Evolutionary conservation across 2,113 vertebrate species (phyloP).

Genomic region (Serilophus lunatus): DNA sequence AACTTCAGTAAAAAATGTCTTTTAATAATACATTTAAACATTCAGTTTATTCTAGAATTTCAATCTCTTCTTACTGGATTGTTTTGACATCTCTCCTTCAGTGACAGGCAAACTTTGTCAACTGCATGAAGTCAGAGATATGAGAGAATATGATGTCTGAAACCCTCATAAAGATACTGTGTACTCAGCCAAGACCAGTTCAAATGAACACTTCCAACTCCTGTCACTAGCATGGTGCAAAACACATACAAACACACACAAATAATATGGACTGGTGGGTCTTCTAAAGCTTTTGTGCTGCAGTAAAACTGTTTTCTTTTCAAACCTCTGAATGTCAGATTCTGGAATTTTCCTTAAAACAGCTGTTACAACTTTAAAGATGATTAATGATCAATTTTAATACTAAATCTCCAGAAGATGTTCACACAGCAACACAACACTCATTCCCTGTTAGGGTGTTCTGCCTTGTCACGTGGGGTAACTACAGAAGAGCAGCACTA

Average conservation of each 20-base stretch:
- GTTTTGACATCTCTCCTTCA: slow-evolving; percentile 1
- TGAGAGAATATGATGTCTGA: background rate
- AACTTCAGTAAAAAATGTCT: background rate
- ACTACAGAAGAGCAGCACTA: accelerated
- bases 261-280: accelerated
- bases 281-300: background rate
- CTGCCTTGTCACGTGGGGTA: background rate
- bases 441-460: accelerated
- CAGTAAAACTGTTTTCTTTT: background rate
- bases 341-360: background rate
- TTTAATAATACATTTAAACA: slow-evolving; percentile 42
- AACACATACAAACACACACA: background rate
- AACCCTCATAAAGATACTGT: background rate
- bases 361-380: background rate
- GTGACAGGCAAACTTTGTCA: background rate
- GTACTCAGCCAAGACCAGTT: background rate
- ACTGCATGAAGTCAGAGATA: background rate
- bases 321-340: background rate
- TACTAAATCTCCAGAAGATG: background rate
- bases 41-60: background rate
- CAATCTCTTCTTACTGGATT: background rate
- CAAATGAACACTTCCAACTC: background rate
- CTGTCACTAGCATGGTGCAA: background rate
- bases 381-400: background rate
- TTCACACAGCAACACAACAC: accelerated